phyloP scores from a whole-genome alignment of 1,140 invertebrate genomes.

The Leptonema lineaticorne region DNA sequence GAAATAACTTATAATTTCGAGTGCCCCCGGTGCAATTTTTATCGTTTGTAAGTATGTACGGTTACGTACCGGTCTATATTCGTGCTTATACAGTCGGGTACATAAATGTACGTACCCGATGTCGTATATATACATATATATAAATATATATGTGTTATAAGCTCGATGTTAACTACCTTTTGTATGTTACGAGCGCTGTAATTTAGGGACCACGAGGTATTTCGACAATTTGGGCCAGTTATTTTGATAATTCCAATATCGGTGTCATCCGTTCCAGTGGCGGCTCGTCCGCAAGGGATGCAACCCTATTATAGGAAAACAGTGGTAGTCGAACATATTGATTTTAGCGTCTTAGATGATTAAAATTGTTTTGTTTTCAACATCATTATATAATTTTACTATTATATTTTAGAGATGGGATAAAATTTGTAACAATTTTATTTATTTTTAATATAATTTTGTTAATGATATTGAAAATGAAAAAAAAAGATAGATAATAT shows the following conservation, averaged over 20 bases:
- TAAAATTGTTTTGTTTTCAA: too few relatives aligned
- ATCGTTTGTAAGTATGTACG: not conserved
- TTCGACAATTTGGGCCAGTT: constrained; percentile 36
- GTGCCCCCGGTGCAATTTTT: not conserved
- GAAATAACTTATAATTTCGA: not conserved
- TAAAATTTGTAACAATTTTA: too few relatives aligned
- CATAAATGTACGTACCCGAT: too few relatives aligned
- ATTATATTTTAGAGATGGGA: too few relatives aligned
- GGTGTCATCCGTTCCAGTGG: constrained; percentile 38
- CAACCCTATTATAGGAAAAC: too few relatives aligned
- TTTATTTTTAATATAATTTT: too few relatives aligned
- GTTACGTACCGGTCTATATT: not conserved
- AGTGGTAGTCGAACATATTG: too few relatives aligned
- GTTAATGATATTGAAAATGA: too few relatives aligned
- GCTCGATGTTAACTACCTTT: not conserved
- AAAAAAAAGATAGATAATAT: too few relatives aligned
- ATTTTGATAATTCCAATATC: constrained; percentile 42
- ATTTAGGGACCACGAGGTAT: constrained; percentile 29
- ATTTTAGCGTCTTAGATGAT: too few relatives aligned
- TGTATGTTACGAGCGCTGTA: not conserved
- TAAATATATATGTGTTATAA: not conserved
- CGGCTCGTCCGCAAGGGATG: not conserved
- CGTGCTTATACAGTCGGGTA: not conserved
- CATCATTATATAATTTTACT: too few relatives aligned
- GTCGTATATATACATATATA: too few relatives aligned